Evolutionary conservation across 2,113 vertebrate genomes (phyloP), one percentile per base, ranked within the genome.

Genomic region (Nanger granti): DNA sequence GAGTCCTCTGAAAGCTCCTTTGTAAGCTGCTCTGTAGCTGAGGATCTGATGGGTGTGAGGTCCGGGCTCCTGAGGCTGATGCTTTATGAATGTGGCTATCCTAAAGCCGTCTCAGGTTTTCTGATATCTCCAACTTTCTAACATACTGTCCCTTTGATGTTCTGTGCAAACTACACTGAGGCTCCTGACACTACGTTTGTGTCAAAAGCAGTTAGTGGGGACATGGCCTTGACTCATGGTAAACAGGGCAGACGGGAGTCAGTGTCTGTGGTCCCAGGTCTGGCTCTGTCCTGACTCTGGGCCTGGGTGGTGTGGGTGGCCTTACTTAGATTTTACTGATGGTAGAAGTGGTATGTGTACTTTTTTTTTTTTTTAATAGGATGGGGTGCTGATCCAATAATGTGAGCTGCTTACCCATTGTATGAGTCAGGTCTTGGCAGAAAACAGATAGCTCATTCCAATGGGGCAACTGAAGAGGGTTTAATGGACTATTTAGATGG

Each of bases 131-230:
- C 60, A 47, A 17, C 28, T 66, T 54, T 37, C 37, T 47, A 8
- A 29, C 8, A 4, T 6, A 28, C 15, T 3, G 26, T 84, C 41
- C n/a, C 41, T 7, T 37, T 0, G 2, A 52, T 28, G 54, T 13
- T 47, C 49, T 7, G 4, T 41, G 69, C 37, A 37, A 7, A n/a
- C 44, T 11, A 17, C 7, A 3, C 7, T 29, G 49, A 31, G 41
- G 6, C 13, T 22, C 12, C 10, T 17, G 2, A 18, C 34, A 6
- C 54, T 28, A 0, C 0, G 1, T n/a, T 79, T 34, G 14, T 89
- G 55, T 69, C 22, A 11, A n/a, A 49, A 66, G 47, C 29, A 20
- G 55, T 86, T 18, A 29, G 44, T 84, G 76, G 52, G 66, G 31
- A 26, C 11, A 0, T 12, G 52, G 34, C n/a, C 59, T 60, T 92